Percentiles rank a stretch among this genome's conserved stretches.
These are phyloP conservation scores for Centropristis striata DNA, from an alignment of 2,113 vertebrate species.

Conservation along the genomic window DNA sequence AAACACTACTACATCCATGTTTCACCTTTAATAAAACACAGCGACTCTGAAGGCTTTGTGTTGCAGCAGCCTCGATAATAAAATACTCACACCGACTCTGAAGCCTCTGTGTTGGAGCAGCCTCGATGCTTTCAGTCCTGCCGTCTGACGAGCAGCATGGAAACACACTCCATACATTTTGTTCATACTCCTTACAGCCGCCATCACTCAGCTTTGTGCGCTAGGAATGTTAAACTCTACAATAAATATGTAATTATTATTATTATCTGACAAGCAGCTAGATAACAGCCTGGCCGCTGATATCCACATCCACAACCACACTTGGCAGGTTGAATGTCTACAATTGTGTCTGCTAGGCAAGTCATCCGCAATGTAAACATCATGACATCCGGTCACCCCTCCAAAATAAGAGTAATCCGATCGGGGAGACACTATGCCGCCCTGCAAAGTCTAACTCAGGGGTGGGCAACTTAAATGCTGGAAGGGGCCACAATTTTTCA, in stretches of 20 bases:
- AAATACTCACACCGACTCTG: slow-evolving; percentile 74
- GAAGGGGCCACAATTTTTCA: too few relatives aligned
- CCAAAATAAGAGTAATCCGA: slow-evolving; percentile 49
- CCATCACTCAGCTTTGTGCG: slow-evolving; percentile 48
- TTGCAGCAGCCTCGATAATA: slow-evolving; percentile 61
- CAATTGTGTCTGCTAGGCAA: not conserved
- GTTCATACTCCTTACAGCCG: slow-evolving; percentile 68
- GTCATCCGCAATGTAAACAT: not conserved
- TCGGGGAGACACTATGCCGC: too few relatives aligned
- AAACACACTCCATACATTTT: slow-evolving; percentile 76
- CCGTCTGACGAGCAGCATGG: slow-evolving; percentile 59
- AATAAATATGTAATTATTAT: rapidly evolving
- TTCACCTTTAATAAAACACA: slow-evolving; percentile 43
- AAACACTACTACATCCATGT: not conserved
- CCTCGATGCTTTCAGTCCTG: slow-evolving; percentile 56
- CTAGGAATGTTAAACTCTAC: not conserved
- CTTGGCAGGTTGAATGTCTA: not conserved
- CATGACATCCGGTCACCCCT: not conserved
- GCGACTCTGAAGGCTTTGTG: slow-evolving; percentile 74
- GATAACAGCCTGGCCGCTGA: too few relatives aligned
- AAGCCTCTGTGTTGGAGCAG: slow-evolving; percentile 77
- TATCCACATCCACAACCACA: not conserved
- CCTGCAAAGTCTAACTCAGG: too few relatives aligned
- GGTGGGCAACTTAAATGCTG: too few relatives aligned
- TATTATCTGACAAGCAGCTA: too few relatives aligned